Conservation (phyloP, 2,113 vertebrate genomes). For the Albula glossodonta region DNA sequence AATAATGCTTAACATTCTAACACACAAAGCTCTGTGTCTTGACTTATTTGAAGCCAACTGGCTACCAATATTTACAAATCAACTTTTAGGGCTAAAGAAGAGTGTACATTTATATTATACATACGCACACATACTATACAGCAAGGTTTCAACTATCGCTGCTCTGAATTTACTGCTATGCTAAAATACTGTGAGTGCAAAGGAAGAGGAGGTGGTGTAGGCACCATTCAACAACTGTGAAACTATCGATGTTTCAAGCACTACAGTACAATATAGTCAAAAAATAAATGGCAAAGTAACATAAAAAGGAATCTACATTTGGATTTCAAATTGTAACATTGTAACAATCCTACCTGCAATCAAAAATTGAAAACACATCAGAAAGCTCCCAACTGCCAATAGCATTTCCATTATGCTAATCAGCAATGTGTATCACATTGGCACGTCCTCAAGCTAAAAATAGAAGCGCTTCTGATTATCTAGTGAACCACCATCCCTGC, state of each 20-base stretch:
- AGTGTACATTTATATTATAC: background rate
- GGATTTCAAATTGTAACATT: background rate
- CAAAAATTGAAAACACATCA: constrained; percentile 19
- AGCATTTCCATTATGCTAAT: constrained; percentile 11
- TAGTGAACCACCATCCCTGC: no score
- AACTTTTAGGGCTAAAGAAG: background rate
- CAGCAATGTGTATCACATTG: background rate
- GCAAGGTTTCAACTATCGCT: no score
- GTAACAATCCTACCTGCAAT: constrained; percentile 28
- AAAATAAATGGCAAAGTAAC: background rate
- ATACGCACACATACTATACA: no score
- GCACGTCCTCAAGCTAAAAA: background rate
- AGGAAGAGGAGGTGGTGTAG: background rate
- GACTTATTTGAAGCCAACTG: background rate
- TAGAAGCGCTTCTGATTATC: background rate
- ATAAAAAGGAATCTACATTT: background rate
- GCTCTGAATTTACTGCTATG: no score
- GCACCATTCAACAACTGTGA: background rate
- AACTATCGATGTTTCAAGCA: background rate
- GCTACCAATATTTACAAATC: background rate
- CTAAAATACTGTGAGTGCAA: background rate
- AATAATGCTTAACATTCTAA: background rate
- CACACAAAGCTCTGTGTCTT: background rate
- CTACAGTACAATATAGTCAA: background rate
- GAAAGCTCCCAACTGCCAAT: background rate